Conservation (phyloP, 2,797 vertebrate species). For the Onychomys leucogaster region DNA sequence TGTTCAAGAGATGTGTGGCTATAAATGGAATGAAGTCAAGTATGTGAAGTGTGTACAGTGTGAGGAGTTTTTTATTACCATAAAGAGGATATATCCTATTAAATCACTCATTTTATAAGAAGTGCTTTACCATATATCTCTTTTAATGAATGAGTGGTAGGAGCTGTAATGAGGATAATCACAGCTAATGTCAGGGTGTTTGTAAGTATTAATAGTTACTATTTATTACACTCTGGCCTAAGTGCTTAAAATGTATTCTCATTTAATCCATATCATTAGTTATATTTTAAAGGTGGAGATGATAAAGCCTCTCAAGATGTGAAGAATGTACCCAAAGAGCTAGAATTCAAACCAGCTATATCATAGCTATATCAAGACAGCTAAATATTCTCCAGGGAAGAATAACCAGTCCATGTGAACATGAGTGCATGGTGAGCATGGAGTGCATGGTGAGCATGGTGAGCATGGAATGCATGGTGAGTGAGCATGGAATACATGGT, state of each 20-base stretch:
- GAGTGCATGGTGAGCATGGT: too few relatives aligned
- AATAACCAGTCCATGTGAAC: not conserved
- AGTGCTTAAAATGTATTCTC: not conserved
- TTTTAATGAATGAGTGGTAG: not conserved
- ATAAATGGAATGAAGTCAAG: not conserved
- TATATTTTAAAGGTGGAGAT: conserved; percentile 7
- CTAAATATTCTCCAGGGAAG: not conserved
- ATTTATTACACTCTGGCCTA: not conserved
- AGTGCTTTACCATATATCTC: not conserved
- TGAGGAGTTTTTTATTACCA: not conserved
- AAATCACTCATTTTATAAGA: not conserved
- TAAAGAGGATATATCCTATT: not conserved
- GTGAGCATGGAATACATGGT: too few relatives aligned
- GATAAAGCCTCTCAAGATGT: not conserved
- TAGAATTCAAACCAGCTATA: not conserved
- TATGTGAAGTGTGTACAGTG: not conserved
- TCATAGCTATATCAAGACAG: not conserved
- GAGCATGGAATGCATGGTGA: too few relatives aligned
- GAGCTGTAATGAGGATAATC: not conserved
- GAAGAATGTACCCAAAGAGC: not conserved
- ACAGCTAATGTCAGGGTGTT: not conserved
- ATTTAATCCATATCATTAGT: not conserved
- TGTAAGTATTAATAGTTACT: conserved; percentile 2
- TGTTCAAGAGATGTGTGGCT: not conserved
- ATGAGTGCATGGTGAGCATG: not conserved